A percentile compares a stretch with the other conserved stretches of the same genome.
Evolutionary conservation across 2,888 invertebrate species (phyloP).

Genomic region (Eristalinus sepulchralis): DNA sequence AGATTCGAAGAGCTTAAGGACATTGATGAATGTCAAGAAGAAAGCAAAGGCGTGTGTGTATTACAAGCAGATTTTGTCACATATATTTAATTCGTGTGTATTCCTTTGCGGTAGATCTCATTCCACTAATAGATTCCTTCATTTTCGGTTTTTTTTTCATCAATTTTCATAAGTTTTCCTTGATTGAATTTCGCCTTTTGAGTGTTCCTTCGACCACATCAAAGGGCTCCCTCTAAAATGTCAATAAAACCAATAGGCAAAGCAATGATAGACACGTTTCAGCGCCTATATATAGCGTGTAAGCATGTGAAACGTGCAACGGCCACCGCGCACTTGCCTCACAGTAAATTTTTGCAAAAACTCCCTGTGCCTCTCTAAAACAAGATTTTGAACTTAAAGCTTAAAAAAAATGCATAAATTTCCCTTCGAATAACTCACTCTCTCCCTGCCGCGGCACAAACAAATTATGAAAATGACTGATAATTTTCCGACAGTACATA

Average conservation of each 20-base stretch:
- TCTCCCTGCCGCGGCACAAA: conserved; percentile 96
- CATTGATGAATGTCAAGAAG: no score
- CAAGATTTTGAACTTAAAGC: not conserved
- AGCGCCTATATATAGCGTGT: not conserved
- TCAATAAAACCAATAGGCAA: not conserved
- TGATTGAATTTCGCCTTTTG: no score
- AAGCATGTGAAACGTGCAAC: not conserved
- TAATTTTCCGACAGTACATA: conserved; percentile 93
- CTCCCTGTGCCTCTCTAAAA: not conserved
- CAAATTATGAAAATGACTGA: conserved; percentile 95
- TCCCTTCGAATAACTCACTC: conserved; percentile 84
- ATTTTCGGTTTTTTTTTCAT: no score
- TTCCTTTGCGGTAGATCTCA: no score
- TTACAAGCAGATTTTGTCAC: no score
- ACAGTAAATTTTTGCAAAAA: not conserved
- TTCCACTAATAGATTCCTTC: no score
- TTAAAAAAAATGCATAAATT: not conserved
- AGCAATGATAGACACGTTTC: not conserved
- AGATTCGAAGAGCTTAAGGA: no score
- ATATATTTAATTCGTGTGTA: no score
- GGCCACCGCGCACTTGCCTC: not conserved
- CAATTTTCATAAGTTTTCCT: no score
- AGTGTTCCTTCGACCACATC: no score
- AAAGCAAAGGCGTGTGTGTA: no score
- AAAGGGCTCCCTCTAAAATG: no score